Evolutionary conservation across 2,888 invertebrate species (phyloP).

Genomic region (Mythimna loreyi): DNA sequence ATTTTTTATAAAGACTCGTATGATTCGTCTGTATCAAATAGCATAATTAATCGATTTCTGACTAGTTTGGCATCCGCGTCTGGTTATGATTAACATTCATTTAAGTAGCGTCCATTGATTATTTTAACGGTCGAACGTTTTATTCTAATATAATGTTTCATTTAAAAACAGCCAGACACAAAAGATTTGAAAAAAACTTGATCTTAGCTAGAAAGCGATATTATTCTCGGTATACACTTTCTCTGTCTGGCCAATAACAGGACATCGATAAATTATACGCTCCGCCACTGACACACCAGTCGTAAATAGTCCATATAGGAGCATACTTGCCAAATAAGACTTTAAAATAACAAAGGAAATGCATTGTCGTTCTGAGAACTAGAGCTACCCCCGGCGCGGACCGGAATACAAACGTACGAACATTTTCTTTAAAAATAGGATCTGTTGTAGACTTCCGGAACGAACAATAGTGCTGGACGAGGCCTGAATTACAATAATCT

Average conservation of each 20-base stretch:
- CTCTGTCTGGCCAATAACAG: slow-evolving; percentile 51
- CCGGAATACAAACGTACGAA: slow-evolving; percentile 60
- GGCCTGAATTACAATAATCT: slow-evolving; percentile 58
- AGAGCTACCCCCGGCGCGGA: slow-evolving; percentile 52
- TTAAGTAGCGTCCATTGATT: slow-evolving; percentile 29
- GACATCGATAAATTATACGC: slow-evolving; percentile 45
- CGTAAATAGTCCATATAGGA: slow-evolving; percentile 49
- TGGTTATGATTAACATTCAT: slow-evolving; percentile 24
- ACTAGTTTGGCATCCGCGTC: slow-evolving; percentile 48
- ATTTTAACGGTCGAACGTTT: slow-evolving; percentile 2
- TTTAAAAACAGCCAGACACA: slow-evolving; percentile 35
- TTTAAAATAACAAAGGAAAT: slow-evolving; percentile 65
- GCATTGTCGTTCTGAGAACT: slow-evolving; percentile 69
- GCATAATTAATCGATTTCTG: slow-evolving; percentile 57
- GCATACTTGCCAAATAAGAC: slow-evolving; percentile 48
- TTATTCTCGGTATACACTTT: slow-evolving; percentile 55
- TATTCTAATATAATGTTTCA: neutral
- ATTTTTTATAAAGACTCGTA: slow-evolving; percentile 39
- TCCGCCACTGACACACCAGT: slow-evolving; percentile 20
- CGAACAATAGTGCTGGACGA: slow-evolving; percentile 67
- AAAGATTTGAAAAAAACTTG: slow-evolving; percentile 44
- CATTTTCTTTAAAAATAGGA: slow-evolving; percentile 67
- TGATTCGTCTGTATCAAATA: slow-evolving; percentile 33
- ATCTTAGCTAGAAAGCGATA: slow-evolving; percentile 53
- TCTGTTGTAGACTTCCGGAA: slow-evolving; percentile 69